phyloP scores from a whole-genome alignment of 2,113 vertebrate species.

The Oreochromis tanganicae region DNA sequence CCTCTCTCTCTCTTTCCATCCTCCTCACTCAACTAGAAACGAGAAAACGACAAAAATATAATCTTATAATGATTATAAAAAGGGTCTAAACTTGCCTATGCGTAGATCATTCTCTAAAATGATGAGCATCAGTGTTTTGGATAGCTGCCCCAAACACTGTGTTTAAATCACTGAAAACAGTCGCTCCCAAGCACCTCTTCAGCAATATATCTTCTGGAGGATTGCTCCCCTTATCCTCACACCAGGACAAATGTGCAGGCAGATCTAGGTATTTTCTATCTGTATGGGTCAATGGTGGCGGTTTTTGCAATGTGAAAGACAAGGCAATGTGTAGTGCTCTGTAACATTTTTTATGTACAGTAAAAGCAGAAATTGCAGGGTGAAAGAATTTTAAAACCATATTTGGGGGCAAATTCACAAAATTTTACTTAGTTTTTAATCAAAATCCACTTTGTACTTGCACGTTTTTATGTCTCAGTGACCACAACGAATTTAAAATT shows the following conservation, averaged over 20 bases:
- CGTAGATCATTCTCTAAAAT: not conserved
- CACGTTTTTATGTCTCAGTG: not conserved
- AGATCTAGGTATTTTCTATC: not conserved
- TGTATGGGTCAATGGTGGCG: not conserved
- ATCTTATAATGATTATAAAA: not conserved
- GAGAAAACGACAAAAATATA: fast-evolving
- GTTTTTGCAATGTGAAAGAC: not conserved
- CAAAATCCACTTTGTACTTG: not conserved
- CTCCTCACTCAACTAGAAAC: not conserved
- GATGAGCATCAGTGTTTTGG: not conserved
- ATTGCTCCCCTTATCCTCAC: fast-evolving
- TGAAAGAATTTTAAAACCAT: not conserved
- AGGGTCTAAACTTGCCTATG: not conserved
- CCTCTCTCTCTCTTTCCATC: not conserved
- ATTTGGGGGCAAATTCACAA: not conserved
- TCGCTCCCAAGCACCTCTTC: not conserved
- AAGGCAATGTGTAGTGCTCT: not conserved
- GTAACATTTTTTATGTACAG: not conserved
- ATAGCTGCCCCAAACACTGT: not conserved
- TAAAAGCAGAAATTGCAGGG: not conserved
- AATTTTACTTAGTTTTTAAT: not conserved
- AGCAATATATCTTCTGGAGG: not conserved
- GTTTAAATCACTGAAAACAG: not conserved
- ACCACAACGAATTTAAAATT: not conserved
- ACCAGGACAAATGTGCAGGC: not conserved